phyloP scores from a whole-genome alignment of 2,113 vertebrate species.

The Corynorhinus townsendii region DNA sequence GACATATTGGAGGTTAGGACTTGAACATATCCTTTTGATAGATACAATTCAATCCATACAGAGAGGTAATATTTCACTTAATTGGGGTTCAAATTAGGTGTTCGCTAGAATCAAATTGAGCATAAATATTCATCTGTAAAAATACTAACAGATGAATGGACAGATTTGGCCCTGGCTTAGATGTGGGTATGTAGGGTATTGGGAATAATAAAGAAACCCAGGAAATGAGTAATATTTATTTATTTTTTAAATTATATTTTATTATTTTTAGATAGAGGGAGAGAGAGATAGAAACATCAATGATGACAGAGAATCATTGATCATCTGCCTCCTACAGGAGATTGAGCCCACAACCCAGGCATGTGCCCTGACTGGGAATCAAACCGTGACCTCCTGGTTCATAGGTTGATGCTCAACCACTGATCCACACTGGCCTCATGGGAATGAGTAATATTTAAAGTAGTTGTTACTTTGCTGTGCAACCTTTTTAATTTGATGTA shows the following conservation, averaged over 20 bases:
- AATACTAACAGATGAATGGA: background rate
- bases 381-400: too few species aligned
- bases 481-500: background rate
- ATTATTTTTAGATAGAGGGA: too few species aligned
- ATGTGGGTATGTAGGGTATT: background rate
- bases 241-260: too few species aligned
- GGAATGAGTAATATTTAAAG: background rate
- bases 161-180: background rate
- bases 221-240: background rate
- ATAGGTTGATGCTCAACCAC: too few species aligned
- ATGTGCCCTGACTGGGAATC: too few species aligned
- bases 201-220: background rate
- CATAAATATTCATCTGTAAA: background rate
- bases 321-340: too few species aligned
- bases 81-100: background rate
- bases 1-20: background rate
- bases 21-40: background rate
- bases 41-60: background rate
- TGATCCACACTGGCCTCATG: background rate
- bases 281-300: too few species aligned
- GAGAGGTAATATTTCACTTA: background rate
- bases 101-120: background rate
- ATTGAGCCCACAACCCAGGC: too few species aligned
- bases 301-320: too few species aligned
- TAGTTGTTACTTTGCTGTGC: background rate